Evolutionary conservation across 2,888 invertebrate species (phyloP), one percentile per base, ranked within the genome.

Genomic region (Orthosia gracilis): DNA sequence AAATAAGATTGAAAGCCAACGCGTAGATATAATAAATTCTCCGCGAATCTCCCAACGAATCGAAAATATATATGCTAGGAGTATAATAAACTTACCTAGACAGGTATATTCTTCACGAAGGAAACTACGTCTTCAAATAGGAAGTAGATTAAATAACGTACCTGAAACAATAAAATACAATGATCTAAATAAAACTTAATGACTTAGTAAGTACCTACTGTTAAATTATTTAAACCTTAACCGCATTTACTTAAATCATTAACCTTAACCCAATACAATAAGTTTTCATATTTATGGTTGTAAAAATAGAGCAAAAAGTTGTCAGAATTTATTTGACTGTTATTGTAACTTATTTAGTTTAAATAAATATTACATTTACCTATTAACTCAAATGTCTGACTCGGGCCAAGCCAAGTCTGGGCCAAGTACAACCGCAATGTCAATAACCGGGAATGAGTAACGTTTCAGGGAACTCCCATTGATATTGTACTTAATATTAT

Each of bases 151-250:
- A 31, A 47, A 3, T 3, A 70, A 59, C 79, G 49, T 82, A 82
- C 82, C 82, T 82, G 82, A 26, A 82, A 82, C 68, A 72, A 82
- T 21, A 49, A 17, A 63, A 79, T n/a, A 45, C 4, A 59, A 59
- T 47, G 58, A n/a, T 40, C 54, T 7, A 65, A 17, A n/a, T 50
- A 9, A 63, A n/a, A 23, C 17, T 40, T 0, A 0, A 73, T 31
- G 12, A n/a, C 47, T 31, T 31, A 31, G 31, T 31, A 31, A 31
- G 9, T 17, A 49, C 9, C 9, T 47, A 52, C 7, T 15, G 15
- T 69, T 40, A 45, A 18, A 13, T 9, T 15, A 31, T 50, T 12
- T 17, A 21, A 13, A n/a, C n/a, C n/a, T n/a, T n/a, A n/a, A n/a
- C n/a, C n/a, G n/a, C n/a, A n/a, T n/a, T n/a, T n/a, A n/a, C n/a